phyloP scores from a whole-genome alignment of 2,797 vertebrate genomes.

The Eulemur coronatus region DNA sequence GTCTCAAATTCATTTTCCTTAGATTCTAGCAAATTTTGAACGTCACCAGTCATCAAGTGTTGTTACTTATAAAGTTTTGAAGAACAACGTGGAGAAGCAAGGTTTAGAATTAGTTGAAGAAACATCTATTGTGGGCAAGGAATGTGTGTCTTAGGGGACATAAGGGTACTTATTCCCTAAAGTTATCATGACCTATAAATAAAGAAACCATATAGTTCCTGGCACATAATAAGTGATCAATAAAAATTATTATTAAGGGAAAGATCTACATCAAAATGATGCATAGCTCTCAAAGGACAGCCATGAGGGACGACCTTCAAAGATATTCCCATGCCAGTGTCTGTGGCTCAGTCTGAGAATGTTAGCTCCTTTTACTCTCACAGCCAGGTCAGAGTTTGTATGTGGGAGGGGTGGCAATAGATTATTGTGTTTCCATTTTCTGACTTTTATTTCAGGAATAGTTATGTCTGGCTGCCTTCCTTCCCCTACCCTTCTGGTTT shows the following conservation, averaged over 20 bases:
- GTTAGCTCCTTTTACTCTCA: not conserved
- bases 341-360: not conserved
- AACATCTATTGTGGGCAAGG: not conserved
- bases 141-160: not conserved
- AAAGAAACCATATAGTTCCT: not conserved
- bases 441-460: conserved; percentile 20
- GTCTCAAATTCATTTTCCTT: not conserved
- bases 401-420: not conserved
- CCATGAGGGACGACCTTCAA: not conserved
- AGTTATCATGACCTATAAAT: not conserved
- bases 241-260: not conserved
- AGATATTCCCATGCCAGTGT: not conserved
- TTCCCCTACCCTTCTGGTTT: not conserved
- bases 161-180: not conserved
- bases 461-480: not conserved
- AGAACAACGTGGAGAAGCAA: not conserved
- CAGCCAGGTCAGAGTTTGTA: not conserved
- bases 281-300: not conserved
- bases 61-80: not conserved
- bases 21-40: not conserved
- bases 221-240: not conserved
- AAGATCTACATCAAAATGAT: not conserved
- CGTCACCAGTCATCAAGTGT: not conserved
- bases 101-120: not conserved
- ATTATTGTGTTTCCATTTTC: not conserved